Percentiles rank a stretch among this genome's conserved stretches.
Conservation (phyloP, 2,113 vertebrate genomes). For the Hyperoodon ampullatus region DNA sequence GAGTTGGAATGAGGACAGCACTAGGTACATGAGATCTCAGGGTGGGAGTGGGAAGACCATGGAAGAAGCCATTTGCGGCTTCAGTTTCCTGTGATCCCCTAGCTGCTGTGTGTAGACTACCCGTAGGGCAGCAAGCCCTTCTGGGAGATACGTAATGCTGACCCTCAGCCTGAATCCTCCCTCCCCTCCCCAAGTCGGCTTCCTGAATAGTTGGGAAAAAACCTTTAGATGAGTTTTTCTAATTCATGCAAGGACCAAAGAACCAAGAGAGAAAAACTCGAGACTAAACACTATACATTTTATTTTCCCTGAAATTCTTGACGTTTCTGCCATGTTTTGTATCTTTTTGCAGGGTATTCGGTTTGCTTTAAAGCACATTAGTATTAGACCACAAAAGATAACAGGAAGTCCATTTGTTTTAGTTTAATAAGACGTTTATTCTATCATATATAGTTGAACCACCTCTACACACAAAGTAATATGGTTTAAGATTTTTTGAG, state of each 20-base stretch:
- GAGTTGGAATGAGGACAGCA: no score
- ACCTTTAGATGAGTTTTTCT: neutral
- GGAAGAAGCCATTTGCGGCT: neutral
- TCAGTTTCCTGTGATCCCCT: neutral
- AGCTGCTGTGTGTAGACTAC: neutral
- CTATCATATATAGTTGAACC: slow-evolving; percentile 59
- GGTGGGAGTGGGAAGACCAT: neutral
- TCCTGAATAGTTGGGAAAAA: neutral
- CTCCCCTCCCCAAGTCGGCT: neutral
- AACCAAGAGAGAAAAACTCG: neutral
- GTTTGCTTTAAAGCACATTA: neutral
- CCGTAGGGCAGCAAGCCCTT: neutral
- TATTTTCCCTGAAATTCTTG: neutral
- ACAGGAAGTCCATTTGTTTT: slow-evolving; percentile 42
- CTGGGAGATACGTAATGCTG: neutral
- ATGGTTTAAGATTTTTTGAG: neutral
- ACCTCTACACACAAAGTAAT: slow-evolving; percentile 57
- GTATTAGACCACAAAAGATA: slow-evolving; percentile 37
- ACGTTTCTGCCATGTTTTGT: neutral
- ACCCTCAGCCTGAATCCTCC: neutral
- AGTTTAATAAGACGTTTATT: slow-evolving; percentile 72
- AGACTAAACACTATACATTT: neutral
- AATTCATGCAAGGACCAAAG: neutral
- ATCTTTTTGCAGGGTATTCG: neutral
- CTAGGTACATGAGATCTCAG: neutral